phyloP scores from a whole-genome alignment of 2,888 invertebrate genomes.

The Itoplectis maculator region DNA sequence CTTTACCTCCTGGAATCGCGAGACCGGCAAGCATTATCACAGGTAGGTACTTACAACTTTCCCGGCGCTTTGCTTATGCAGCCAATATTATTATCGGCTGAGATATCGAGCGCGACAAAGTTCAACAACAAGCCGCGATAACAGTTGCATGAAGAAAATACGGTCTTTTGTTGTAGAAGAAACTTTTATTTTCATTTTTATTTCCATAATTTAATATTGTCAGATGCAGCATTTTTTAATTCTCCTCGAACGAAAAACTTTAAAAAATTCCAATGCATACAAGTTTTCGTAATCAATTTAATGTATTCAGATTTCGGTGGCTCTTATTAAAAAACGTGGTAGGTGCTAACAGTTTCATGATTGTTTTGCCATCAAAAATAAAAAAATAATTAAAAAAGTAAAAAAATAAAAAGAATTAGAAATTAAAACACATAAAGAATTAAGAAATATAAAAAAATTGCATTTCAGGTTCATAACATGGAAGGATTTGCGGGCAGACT shows the following conservation, averaged over 20 bases:
- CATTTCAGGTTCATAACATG: slow-evolving; percentile 90
- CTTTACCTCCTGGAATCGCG: slow-evolving; percentile 93
- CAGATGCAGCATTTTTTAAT: background rate
- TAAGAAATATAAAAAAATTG: slow-evolving; percentile 26
- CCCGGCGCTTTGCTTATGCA: background rate
- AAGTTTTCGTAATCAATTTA: too few species aligned
- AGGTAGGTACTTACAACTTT: slow-evolving; percentile 85
- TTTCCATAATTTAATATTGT: background rate
- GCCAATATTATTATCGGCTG: slow-evolving; percentile 6
- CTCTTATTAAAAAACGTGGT: too few species aligned
- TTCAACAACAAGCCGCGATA: background rate
- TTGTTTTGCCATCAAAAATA: too few species aligned
- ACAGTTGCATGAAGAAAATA: background rate
- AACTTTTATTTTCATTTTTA: too few species aligned
- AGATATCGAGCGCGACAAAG: background rate
- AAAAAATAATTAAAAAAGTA: too few species aligned
- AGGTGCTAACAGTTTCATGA: too few species aligned
- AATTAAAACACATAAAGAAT: background rate
- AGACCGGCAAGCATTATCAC: slow-evolving; percentile 91
- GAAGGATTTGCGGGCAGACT: slow-evolving; percentile 93
- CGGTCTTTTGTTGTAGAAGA: background rate
- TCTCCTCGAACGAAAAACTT: too few species aligned
- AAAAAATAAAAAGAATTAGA: background rate
- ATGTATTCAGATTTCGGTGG: too few species aligned
- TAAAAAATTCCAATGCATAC: too few species aligned